phyloP scores from a whole-genome alignment of 2,797 vertebrate species.

The Pangasius mekongensis region DNA sequence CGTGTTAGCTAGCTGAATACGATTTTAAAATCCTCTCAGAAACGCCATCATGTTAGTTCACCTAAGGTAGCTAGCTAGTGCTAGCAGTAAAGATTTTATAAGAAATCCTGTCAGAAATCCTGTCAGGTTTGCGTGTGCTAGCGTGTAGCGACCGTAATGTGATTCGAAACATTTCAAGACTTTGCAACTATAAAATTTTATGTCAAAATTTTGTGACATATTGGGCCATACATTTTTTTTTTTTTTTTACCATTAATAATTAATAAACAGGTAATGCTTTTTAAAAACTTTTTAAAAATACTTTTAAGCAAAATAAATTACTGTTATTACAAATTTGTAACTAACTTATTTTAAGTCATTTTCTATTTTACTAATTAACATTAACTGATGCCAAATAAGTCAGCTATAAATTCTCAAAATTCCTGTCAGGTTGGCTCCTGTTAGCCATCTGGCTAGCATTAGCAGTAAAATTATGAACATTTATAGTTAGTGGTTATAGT shows the following conservation, averaged over 20 bases:
- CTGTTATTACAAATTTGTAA: neutral
- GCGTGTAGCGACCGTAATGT: neutral
- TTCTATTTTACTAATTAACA: neutral
- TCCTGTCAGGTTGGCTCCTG: neutral
- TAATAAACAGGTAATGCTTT: no score
- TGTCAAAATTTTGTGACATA: neutral
- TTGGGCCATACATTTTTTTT: no score
- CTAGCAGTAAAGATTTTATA: neutral
- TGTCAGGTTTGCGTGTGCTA: neutral
- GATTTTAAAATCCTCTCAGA: neutral
- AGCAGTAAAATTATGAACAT: neutral
- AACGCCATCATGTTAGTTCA: neutral
- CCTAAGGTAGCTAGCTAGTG: neutral
- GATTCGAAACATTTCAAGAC: neutral
- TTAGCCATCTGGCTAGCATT: neutral
- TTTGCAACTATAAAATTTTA: neutral
- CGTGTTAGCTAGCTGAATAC: neutral
- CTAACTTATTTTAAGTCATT: neutral
- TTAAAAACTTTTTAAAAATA: neutral
- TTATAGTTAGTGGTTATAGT: neutral
- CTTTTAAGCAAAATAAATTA: neutral
- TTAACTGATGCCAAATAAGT: neutral
- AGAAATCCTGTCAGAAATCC: neutral
- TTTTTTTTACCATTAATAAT: no score
- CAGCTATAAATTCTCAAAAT: neutral